Evolutionary conservation across 2,888 invertebrate genomes (phyloP), one percentile per base, ranked within the genome.

Genomic region (Clivina fossor): DNA sequence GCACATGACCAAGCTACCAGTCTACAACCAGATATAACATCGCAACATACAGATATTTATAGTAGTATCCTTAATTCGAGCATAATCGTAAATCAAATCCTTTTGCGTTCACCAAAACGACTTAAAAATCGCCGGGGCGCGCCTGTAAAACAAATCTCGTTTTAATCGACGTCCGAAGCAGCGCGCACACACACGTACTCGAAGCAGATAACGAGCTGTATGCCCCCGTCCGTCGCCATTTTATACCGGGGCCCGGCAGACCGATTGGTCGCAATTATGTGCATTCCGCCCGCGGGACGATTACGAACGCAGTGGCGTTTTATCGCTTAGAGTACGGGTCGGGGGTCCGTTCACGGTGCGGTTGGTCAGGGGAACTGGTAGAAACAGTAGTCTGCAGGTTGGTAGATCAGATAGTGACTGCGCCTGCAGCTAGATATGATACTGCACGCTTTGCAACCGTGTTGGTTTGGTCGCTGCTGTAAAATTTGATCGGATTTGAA

Each of bases 201-300:
- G 33, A n/a, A 18, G 13, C 33, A 33, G 43, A 51, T 51, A 51
- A 51, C 51, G 43, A 51, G 51, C 43, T 24, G 19, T 30, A 11
- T 30, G 30, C 7, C 38, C 5, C 5, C 26, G 26, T n/a, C n/a
- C n/a, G n/a, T n/a, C n/a, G n/a, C n/a, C n/a, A n/a, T n/a, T n/a
- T n/a, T n/a, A n/a, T n/a, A n/a, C n/a, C n/a, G n/a, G n/a, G 26
- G 26, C 9, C 30, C 30, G 30, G 30, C 9, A 9, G 30, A 4
- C 30, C 30, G 30, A n/a, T n/a, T 30, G 30, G 13, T 30, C 2
- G 30, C 11, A 30, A 30, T 30, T 30, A 30, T 4, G 4, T 4
- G 30, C 30, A 2, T 13, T 3, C 30, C 30, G 30, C 30, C 11
- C 2, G 30, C 30, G 30, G 30, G n/a, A 30, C 30, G n/a, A 30